A percentile compares a stretch with the other conserved stretches of the same genome.
Evolutionary conservation across 2,113 vertebrate species (phyloP).

Genomic region (Pelvicachromis taeniatus): DNA sequence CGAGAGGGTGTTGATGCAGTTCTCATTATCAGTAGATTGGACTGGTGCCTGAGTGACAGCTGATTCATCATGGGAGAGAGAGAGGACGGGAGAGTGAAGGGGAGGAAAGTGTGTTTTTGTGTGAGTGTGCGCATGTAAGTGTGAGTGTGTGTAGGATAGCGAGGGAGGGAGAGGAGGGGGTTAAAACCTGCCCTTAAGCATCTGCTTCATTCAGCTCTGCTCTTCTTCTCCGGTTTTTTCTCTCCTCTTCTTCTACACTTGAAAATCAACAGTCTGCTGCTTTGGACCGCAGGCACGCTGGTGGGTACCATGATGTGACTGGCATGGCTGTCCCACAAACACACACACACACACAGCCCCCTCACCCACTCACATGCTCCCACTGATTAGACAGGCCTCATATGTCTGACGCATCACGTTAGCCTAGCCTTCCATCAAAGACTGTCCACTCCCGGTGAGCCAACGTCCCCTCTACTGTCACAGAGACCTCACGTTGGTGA

Average conservation of each 20-base stretch:
- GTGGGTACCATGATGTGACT: slow-evolving; percentile 19
- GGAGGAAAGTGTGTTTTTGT: slow-evolving; percentile 54
- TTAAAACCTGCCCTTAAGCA: slow-evolving; percentile 66
- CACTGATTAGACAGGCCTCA: slow-evolving; percentile 64
- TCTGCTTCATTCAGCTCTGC: slow-evolving; percentile 71
- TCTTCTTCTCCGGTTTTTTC: slow-evolving; percentile 21
- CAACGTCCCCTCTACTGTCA: slow-evolving; percentile 45
- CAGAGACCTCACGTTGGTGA: slow-evolving; percentile 42
- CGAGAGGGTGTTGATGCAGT: slow-evolving; percentile 80
- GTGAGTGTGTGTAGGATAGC: slow-evolving; percentile 49
- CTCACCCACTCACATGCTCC: slow-evolving; percentile 28
- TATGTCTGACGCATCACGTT: slow-evolving; percentile 65
- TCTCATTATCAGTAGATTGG: slow-evolving; percentile 95
- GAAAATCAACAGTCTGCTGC: slow-evolving; percentile 40
- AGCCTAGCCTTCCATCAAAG: slow-evolving; percentile 64
- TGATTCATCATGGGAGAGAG: slow-evolving; percentile 89
- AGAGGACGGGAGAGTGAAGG: slow-evolving; percentile 71
- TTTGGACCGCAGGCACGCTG: slow-evolving; percentile 19
- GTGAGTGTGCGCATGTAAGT: not conserved
- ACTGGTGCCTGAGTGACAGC: slow-evolving; percentile 89
- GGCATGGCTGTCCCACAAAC: slow-evolving; percentile 17
- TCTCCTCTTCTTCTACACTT: slow-evolving; percentile 3
- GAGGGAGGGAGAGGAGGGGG: slow-evolving; percentile 37
- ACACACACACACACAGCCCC: not conserved
- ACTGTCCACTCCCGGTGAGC: slow-evolving; percentile 39